Base-by-base conservation (phyloP, 2,113 vertebrate species). In the Myotis lucifugus region DNA sequence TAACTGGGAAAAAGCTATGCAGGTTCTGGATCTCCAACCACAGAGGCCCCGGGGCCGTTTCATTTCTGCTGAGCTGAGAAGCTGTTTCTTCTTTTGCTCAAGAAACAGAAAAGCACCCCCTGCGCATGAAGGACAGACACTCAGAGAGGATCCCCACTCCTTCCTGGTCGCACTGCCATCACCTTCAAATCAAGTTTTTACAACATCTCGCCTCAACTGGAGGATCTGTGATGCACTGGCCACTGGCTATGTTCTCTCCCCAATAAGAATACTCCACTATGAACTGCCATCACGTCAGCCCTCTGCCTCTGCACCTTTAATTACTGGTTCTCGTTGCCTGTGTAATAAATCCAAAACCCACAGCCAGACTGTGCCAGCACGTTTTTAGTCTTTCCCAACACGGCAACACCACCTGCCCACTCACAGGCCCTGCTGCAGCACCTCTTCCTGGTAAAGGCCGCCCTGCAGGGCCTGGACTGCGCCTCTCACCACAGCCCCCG, bases 221-320 rank as follows among this genome's bases (percentile, higher is more conserved):
- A 23, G 69, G 25, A 70, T 40, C 50, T 23, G 25, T 3, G 1
- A 10, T 0, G 48, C 48, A 85, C 4, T 73, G 56, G 42, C 48
- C 29, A 9, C 0, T 15, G 56, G 64, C 67, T 69, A 0, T 0
- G 1, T 5, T 34, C 13, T 85, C 37, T 72, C 11, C 18, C 23
- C n/a, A 81, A 27, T 14, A 66, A 85, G 42, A 84, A 29, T 4
- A 50, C 1, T 70, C 64, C 73, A 18, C 11, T 5, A 5, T 1
- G 5, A 69, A 27, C 69, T n/a, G 7, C 32, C 4, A 4, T 3
- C 52, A 29, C 0, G 1, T 27, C 42, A 73, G 25, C 50, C 42
- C 34, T 83, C 42, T 56, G 46, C 27, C 83, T 83, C 37, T 4
- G 2, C 10, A 32, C 32, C 78, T 66, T 64, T 37, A 77, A 86